phyloP scores from a whole-genome alignment of 2,888 invertebrate species.

The Athrips mouffetella region DNA sequence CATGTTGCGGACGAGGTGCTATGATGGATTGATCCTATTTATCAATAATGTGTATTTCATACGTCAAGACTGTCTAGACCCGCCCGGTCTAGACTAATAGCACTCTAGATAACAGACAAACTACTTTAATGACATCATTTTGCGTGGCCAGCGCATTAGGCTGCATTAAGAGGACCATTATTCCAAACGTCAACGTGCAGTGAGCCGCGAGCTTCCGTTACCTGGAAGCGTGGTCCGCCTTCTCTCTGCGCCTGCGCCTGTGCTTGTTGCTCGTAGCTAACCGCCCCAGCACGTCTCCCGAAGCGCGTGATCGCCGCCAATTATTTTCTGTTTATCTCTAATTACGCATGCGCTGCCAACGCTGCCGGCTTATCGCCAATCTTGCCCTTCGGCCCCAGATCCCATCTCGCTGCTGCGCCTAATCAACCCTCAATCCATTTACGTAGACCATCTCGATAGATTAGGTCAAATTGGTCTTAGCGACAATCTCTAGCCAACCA shows the following conservation, averaged over 20 bases:
- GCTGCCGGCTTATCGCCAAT: constrained; percentile 67
- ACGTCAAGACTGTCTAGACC: background rate
- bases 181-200: constrained; percentile 14
- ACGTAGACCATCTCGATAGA: constrained; percentile 63
- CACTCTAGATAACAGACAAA: constrained; percentile 6
- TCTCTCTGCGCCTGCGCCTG: background rate
- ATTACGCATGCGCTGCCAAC: constrained; percentile 76
- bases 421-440: constrained; percentile 69
- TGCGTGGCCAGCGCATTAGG: constrained; percentile 10
- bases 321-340: constrained; percentile 79
- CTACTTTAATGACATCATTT: background rate
- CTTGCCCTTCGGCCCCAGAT: constrained; percentile 74
- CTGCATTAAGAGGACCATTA: constrained; percentile 17
- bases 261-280: constrained; percentile 13
- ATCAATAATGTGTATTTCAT: no score
- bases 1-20: no score
- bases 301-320: constrained; percentile 74
- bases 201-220: constrained; percentile 11
- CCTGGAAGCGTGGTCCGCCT: background rate
- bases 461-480: constrained; percentile 37
- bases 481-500: constrained; percentile 29
- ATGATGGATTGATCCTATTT: no score
- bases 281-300: constrained; percentile 59
- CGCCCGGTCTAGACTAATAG: background rate
- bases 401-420: constrained; percentile 64